These are phyloP conservation scores for Colius striatus DNA, from an alignment of 2,113 vertebrate genomes.

Conservation along the genomic window DNA sequence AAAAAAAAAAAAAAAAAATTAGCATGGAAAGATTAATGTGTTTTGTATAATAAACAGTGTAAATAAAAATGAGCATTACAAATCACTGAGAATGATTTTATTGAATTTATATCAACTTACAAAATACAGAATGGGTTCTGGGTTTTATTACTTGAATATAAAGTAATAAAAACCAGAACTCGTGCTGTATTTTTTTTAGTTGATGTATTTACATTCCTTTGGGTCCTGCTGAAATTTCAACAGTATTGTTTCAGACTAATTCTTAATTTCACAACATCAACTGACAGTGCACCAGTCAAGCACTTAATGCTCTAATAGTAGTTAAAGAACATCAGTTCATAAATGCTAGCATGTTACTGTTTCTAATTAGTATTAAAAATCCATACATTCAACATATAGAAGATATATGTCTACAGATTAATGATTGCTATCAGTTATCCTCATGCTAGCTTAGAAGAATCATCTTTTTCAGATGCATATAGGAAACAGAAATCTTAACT, in stretches of 20 bases:
- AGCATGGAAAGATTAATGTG: neutral
- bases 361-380: constrained; percentile 11
- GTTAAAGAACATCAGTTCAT: neutral
- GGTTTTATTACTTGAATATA: no score
- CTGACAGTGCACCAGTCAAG: neutral
- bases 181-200: neutral
- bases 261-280: neutral
- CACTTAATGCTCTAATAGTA: neutral
- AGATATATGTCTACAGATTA: neutral
- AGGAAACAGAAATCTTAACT: neutral
- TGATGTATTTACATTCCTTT: neutral
- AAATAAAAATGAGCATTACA: neutral
- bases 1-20: no score
- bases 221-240: neutral
- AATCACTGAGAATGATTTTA: neutral
- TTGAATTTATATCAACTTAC: neutral
- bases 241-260: neutral
- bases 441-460: neutral
- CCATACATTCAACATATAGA: neutral
- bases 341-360: neutral
- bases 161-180: neutral
- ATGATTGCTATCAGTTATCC: neutral
- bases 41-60: neutral
- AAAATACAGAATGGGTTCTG: neutral
- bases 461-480: neutral